Conservation (phyloP, 1,140 invertebrate species). For the Zaprionus ornatus region DNA sequence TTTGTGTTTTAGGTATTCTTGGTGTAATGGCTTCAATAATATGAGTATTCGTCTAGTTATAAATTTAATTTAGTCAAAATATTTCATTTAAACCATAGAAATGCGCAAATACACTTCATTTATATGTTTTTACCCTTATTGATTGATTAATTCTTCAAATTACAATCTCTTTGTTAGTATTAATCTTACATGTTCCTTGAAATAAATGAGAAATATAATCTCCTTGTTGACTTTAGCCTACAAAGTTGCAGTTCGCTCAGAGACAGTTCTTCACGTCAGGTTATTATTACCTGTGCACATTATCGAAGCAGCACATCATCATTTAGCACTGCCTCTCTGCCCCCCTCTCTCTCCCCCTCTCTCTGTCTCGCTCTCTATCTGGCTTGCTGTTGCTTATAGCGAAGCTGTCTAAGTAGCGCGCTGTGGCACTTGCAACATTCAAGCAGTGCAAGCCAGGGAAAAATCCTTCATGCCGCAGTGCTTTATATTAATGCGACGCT, state of each 20-base stretch:
- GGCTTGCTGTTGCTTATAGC: background rate
- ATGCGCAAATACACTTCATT: too few species aligned
- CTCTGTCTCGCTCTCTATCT: background rate
- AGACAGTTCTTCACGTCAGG: background rate
- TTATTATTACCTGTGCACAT: conserved; percentile 29
- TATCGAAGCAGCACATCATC: conserved; percentile 23
- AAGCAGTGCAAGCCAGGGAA: conserved; percentile 41
- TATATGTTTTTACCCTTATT: too few species aligned
- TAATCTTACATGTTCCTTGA: too few species aligned
- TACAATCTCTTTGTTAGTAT: too few species aligned
- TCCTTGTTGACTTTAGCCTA: background rate
- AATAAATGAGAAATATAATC: background rate
- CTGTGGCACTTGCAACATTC: conserved; percentile 28
- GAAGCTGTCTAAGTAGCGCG: conserved; percentile 31
- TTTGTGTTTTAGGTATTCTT: too few species aligned
- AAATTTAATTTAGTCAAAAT: too few species aligned
- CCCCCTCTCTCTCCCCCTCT: background rate
- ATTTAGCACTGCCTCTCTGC: background rate
- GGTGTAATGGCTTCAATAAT: too few species aligned
- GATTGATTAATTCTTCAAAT: too few species aligned
- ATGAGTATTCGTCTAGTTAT: rapidly evolving
- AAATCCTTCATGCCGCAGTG: conserved; percentile 77
- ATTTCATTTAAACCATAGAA: too few species aligned
- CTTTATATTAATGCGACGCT: conserved; percentile 68
- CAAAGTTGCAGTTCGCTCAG: background rate